Percentiles rank a stretch among this genome's conserved stretches.
phyloP scores from a whole-genome alignment of 1,140 invertebrate species.

The Ptiloglossa arizonensis region DNA sequence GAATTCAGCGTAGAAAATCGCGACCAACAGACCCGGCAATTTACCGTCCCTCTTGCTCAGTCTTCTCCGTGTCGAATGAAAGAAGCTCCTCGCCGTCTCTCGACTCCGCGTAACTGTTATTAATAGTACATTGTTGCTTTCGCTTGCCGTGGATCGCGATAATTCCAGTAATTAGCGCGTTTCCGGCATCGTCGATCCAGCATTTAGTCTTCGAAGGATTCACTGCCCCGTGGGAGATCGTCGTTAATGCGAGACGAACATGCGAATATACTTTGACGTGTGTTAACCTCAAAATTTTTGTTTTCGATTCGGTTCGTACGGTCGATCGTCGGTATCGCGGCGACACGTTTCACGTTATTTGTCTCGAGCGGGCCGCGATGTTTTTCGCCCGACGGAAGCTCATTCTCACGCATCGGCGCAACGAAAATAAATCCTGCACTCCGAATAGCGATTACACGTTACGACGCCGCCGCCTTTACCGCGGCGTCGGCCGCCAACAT shows the following conservation, averaged over 20 bases:
- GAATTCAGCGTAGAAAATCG: conserved; percentile 18
- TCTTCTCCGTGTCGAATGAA: neutral
- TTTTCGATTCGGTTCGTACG: too few relatives aligned
- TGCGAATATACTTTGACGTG: too few relatives aligned
- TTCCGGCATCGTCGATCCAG: conserved; percentile 17
- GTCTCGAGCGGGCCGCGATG: neutral
- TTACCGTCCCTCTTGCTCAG: neutral
- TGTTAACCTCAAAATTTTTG: too few relatives aligned
- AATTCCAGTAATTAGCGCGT: conserved; percentile 30
- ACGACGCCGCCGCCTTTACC: conserved; percentile 43
- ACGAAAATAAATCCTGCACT: conserved; percentile 63
- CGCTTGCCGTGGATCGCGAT: conserved; percentile 9
- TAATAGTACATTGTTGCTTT: conserved; percentile 39
- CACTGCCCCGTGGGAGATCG: neutral
- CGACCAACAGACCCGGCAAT: neutral
- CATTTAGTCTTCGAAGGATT: neutral
- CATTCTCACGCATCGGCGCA: conserved; percentile 37
- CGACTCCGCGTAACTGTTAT: conserved; percentile 27
- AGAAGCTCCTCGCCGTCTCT: neutral
- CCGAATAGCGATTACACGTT: conserved; percentile 59
- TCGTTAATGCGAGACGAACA: neutral
- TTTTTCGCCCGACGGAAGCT: conserved; percentile 24
- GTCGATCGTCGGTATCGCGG: neutral
- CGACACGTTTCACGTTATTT: neutral
- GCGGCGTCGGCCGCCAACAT: neutral